Evolutionary conservation across 1,140 invertebrate species (phyloP), one percentile per base, ranked within the genome.

Genomic region (Elysia chlorotica): DNA sequence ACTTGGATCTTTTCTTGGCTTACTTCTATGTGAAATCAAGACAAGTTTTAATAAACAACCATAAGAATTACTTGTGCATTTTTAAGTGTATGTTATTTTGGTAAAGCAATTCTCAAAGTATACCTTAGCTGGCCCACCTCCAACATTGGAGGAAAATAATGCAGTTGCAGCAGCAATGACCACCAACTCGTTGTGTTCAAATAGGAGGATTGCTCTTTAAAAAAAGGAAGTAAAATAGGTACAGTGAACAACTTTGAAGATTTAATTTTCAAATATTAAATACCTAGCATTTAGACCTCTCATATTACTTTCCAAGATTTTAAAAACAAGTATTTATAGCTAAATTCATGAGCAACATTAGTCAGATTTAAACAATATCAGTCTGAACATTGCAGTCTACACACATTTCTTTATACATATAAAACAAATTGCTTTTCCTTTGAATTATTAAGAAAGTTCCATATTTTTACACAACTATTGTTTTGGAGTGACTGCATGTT

Each of bases 151-250:
- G 25, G 81, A 82, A 57, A 88, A 86, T 4, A 89, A 73, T 33
- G 88, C 85, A 80, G 81, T 83, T n/a, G 84, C 84, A 41, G 86
- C 87, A 35, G 87, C 83, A 41, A 89, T 78, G n/a, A 90, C 76
- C 3, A 90, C 84, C 17, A 88, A 54, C 65, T 89, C 86, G 79
- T 84, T 88, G 61, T 89, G 88, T 77, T 90, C 89, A 82, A 87
- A 90, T 33, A 90, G 77, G 2, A 90, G 77, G 28, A 89, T 84
- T 19, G 88, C 88, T 65, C 88, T 83, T n/a, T 19, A 53, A 31
- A n/a, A 57, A 65, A 1, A 35, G 25, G 23, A 53, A 41, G n/a
- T 57, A 54, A 1, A 48, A 63, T 14, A 61, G 2, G 35, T 48
- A n/a, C n/a, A 48, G n/a, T n/a, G n/a, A n/a, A n/a, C n/a, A n/a